These are phyloP conservation scores for Hyles euphorbiae DNA, from an alignment of 1,140 invertebrate genomes.

Conservation along the genomic window DNA sequence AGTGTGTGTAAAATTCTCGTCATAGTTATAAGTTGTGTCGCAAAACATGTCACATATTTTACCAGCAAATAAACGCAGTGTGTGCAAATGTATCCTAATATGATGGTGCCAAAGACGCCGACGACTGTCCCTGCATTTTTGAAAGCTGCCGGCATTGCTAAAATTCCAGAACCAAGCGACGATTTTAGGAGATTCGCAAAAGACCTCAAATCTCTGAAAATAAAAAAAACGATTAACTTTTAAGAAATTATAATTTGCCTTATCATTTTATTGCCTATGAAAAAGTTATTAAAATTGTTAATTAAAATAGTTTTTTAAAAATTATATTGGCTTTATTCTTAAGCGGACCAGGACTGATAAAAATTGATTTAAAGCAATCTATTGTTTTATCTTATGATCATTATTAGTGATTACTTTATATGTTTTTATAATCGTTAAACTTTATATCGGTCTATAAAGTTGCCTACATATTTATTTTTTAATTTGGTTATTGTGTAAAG, in stretches of 20 bases:
- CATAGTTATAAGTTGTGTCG: too few species aligned
- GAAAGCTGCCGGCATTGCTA: constrained; percentile 92
- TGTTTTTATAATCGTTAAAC: too few species aligned
- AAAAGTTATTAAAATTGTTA: too few species aligned
- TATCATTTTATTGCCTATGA: neutral
- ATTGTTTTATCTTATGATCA: too few species aligned
- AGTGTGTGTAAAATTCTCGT: too few species aligned
- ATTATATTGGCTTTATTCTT: neutral
- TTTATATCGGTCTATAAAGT: too few species aligned
- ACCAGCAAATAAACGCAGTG: constrained; percentile 89
- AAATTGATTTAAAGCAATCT: too few species aligned
- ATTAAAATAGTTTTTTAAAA: too few species aligned
- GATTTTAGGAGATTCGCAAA: constrained; percentile 88
- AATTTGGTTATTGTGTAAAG: too few species aligned
- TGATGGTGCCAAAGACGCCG: constrained; percentile 82
- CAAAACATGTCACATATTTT: constrained; percentile 29
- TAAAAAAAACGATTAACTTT: neutral
- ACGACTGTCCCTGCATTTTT: constrained; percentile 86
- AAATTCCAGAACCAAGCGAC: constrained; percentile 90
- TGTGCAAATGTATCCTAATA: constrained; percentile 86
- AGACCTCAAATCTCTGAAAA: constrained; percentile 81
- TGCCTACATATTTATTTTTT: too few species aligned
- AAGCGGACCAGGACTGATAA: too few species aligned
- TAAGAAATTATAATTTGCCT: neutral
- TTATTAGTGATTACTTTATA: too few species aligned